phyloP scores from a whole-genome alignment of 2,113 vertebrate species.

The mouse (Mus musculus) region DNA sequence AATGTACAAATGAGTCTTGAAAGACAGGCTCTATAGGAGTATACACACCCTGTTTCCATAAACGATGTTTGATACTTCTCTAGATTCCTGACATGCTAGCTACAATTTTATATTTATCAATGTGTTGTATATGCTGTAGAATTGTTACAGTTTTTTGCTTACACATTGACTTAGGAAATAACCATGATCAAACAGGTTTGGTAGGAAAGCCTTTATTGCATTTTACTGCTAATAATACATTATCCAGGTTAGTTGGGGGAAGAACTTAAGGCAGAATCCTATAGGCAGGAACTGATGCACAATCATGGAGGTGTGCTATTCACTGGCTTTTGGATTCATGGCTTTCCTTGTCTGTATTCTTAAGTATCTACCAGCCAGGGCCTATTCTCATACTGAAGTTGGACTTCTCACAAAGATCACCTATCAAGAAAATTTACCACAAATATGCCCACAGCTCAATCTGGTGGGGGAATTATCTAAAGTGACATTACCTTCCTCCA shows the following conservation, averaged over 20 bases:
- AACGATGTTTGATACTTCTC: background rate
- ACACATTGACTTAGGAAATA: background rate
- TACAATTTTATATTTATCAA: background rate
- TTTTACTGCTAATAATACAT: background rate
- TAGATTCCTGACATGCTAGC: background rate
- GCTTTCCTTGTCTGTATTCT: background rate
- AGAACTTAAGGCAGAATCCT: background rate
- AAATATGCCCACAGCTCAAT: background rate
- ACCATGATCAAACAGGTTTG: background rate
- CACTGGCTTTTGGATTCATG: background rate
- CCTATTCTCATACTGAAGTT: no score
- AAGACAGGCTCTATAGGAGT: background rate
- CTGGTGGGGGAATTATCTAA: background rate
- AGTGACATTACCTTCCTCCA: background rate
- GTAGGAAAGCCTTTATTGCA: background rate
- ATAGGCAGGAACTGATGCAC: background rate
- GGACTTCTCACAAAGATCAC: background rate
- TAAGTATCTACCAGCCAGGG: background rate
- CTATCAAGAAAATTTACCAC: background rate
- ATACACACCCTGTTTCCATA: background rate
- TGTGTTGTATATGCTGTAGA: background rate
- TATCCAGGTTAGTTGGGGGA: background rate
- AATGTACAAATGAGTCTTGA: background rate
- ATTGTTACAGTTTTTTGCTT: background rate
- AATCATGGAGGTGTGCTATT: no score